These are phyloP conservation scores for Cygnus atratus DNA, from an alignment of 2,113 vertebrate species.

Conservation along the genomic window DNA sequence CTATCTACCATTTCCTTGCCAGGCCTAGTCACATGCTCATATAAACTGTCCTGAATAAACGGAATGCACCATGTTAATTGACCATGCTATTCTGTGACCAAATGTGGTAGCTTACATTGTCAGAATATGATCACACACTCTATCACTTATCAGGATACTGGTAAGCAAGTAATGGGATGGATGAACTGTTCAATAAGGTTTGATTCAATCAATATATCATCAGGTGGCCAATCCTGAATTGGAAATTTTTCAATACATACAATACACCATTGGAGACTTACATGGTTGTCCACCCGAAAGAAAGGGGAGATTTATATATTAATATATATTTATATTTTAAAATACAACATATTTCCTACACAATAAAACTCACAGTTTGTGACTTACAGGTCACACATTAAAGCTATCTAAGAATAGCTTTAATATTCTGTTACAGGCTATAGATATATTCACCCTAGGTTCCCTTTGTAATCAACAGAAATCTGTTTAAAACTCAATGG, in stretches of 20 bases:
- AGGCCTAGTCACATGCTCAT: not conserved
- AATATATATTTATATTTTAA: too few relatives aligned
- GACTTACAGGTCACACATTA: not conserved
- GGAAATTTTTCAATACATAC: not conserved
- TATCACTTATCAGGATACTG: not conserved
- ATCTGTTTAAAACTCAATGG: not conserved
- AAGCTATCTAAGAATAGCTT: not conserved
- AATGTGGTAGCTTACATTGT: not conserved
- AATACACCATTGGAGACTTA: not conserved
- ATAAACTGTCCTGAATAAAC: not conserved
- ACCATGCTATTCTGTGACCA: rapidly evolving
- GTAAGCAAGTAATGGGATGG: not conserved
- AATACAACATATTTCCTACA: not conserved
- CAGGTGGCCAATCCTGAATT: not conserved
- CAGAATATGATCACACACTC: not conserved
- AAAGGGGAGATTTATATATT: not conserved
- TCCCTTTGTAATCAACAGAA: not conserved
- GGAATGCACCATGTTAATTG: not conserved
- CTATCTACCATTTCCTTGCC: not conserved
- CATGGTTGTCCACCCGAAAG: not conserved
- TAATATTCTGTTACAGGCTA: not conserved
- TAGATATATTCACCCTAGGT: not conserved
- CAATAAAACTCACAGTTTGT: not conserved
- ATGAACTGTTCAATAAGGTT: not conserved
- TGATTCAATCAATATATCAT: not conserved